Conservation (phyloP, 2,797 vertebrate genomes). For the Artibeus jamaicensis region DNA sequence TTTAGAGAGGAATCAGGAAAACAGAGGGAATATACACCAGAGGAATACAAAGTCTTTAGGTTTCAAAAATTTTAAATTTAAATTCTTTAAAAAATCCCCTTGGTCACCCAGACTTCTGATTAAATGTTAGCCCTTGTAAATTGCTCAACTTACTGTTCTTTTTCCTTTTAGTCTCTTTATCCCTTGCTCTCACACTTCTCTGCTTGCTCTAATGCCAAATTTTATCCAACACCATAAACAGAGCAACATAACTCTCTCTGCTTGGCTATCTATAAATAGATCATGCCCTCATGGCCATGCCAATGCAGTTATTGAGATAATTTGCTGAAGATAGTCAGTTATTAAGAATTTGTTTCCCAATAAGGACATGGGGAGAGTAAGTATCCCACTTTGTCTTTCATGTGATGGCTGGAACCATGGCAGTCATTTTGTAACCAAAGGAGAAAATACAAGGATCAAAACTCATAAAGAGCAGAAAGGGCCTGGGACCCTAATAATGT, state of each 20-base stretch:
- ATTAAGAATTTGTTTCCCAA: background rate
- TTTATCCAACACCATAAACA: background rate
- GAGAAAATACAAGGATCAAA: background rate
- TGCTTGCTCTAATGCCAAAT: background rate
- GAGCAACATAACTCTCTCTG: background rate
- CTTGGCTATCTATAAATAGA: background rate
- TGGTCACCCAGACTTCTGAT: background rate
- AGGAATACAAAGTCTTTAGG: background rate
- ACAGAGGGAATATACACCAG: background rate
- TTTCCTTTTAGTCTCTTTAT: background rate
- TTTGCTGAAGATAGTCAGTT: background rate
- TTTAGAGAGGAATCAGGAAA: background rate
- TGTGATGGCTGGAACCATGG: background rate
- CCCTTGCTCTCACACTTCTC: background rate
- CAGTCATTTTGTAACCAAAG: background rate
- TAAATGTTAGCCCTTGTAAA: background rate
- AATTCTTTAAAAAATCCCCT: background rate
- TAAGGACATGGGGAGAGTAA: background rate
- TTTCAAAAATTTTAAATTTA: background rate
- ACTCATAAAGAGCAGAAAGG: background rate
- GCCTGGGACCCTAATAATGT: background rate
- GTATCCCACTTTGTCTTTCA: background rate
- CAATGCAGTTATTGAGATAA: background rate
- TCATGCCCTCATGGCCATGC: background rate
- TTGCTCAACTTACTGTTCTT: background rate